Conservation (phyloP, 2,797 vertebrate genomes). For the Semotilus atromaculatus region DNA sequence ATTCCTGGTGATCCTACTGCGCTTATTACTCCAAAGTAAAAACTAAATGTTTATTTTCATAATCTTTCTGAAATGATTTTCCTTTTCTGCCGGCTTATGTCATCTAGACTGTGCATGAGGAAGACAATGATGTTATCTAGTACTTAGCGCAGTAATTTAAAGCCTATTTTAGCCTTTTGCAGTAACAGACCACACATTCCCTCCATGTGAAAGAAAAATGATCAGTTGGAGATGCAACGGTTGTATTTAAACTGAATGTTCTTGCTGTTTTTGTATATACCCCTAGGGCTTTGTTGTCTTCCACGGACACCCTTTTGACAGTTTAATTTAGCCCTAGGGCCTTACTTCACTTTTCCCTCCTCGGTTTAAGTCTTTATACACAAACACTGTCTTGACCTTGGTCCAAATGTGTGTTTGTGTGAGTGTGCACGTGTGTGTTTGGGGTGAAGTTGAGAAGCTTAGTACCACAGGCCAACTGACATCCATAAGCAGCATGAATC, state of each 20-base stretch:
- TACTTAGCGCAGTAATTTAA: not conserved
- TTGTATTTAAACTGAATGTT: not conserved
- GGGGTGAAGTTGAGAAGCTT: slow-evolving; percentile 29
- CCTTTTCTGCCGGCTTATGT: not conserved
- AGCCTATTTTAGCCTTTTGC: not conserved
- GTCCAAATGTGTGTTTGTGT: not conserved
- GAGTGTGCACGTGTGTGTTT: not conserved
- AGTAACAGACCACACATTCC: not conserved
- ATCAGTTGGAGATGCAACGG: not conserved
- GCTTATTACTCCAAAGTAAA: not conserved
- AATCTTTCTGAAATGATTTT: not conserved
- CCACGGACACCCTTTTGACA: not conserved
- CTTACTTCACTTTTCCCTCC: not conserved
- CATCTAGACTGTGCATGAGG: not conserved
- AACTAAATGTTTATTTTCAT: not conserved
- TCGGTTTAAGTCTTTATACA: slow-evolving; percentile 15
- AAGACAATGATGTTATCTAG: not conserved
- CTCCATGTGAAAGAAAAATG: not conserved
- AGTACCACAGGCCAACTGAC: slow-evolving; percentile 71
- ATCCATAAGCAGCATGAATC: slow-evolving; percentile 84
- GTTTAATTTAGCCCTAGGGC: slow-evolving; percentile 20
- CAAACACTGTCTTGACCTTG: slow-evolving; percentile 31
- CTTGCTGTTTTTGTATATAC: slow-evolving; percentile 14
- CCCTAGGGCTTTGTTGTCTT: slow-evolving; percentile 11
- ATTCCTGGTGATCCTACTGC: not conserved